Evolutionary conservation across 2,797 vertebrate species (phyloP).

Genomic region (Dendrocincla tyrannina): DNA sequence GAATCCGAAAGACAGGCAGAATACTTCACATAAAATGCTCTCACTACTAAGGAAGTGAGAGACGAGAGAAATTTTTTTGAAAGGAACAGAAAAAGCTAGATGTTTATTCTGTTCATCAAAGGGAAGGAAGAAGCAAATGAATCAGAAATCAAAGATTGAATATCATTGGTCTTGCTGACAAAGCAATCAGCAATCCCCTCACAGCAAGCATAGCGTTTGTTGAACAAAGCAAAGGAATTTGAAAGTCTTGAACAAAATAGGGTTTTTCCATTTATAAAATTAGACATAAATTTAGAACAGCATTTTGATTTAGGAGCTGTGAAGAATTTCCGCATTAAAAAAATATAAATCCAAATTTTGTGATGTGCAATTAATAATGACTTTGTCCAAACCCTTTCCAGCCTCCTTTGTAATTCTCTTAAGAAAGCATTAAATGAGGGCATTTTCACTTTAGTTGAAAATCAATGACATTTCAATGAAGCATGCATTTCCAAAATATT

Average conservation of each 20-base stretch:
- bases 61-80: conserved; percentile 39
- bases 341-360: conserved; percentile 73
- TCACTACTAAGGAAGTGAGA: conserved; percentile 47
- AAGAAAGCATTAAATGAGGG: conserved; percentile 75
- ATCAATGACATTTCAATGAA: conserved; percentile 77
- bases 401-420: conserved; percentile 70
- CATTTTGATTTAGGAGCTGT: conserved; percentile 68
- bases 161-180: conserved; percentile 57
- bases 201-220: conserved; percentile 43
- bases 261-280: conserved; percentile 60
- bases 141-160: conserved; percentile 69
- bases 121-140: conserved; percentile 53
- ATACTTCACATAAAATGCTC: conserved; percentile 31
- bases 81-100: conserved; percentile 47
- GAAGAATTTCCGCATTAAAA: conserved; percentile 69
- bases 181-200: conserved; percentile 57
- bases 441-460: conserved; percentile 77
- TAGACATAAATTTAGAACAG: conserved; percentile 64
- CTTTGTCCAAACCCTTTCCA: conserved; percentile 75
- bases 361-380: conserved; percentile 76
- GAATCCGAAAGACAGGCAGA: conserved; percentile 6
- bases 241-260: conserved; percentile 60
- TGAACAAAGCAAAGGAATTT: conserved; percentile 61
- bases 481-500: conserved; percentile 72
- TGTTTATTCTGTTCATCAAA: conserved; percentile 63